Evolutionary conservation across 2,888 invertebrate genomes (phyloP).

Genomic region (Hypolimnas misippus): DNA sequence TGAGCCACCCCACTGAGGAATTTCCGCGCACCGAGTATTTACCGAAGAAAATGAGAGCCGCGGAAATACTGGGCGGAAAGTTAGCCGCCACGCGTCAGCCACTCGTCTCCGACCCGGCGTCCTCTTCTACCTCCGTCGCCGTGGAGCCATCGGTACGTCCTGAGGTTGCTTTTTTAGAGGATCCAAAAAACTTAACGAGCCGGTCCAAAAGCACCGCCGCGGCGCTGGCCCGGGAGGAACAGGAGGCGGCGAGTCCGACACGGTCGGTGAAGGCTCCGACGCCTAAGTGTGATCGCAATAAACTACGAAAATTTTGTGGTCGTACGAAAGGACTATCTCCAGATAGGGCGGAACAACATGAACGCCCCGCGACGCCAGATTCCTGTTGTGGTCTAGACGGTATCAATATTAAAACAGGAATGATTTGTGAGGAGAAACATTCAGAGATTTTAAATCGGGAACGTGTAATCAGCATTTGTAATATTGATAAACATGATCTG

Average conservation of each 20-base stretch:
- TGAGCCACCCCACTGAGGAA: conserved; percentile 51
- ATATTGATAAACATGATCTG: conserved; percentile 91
- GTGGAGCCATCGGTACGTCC: conserved; percentile 57
- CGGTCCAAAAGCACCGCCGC: conserved; percentile 84
- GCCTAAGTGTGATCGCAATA: conserved; percentile 68
- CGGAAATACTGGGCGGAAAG: conserved; percentile 78
- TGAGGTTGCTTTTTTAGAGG: conserved; percentile 80
- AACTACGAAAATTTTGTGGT: conserved; percentile 52
- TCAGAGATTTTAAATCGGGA: conserved; percentile 85
- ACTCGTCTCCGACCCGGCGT: conserved; percentile 46
- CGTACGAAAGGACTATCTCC: conserved; percentile 69
- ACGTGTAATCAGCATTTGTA: conserved; percentile 89
- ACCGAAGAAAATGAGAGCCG: conserved; percentile 81
- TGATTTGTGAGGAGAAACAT: conserved; percentile 79
- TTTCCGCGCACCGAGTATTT: conserved; percentile 72
- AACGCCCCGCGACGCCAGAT: conserved; percentile 68
- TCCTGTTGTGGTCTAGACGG: conserved; percentile 80
- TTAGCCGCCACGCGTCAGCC: conserved; percentile 55
- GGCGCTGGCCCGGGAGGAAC: conserved; percentile 83
- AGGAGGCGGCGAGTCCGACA: conserved; percentile 81
- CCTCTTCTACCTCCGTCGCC: conserved; percentile 49
- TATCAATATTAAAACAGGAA: conserved; percentile 71
- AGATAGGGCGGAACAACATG: conserved; percentile 62
- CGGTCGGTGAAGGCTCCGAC: conserved; percentile 79
- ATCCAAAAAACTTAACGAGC: conserved; percentile 83